Conservation (phyloP, 2,888 invertebrate genomes). For the Temnothorax ravouxi region DNA sequence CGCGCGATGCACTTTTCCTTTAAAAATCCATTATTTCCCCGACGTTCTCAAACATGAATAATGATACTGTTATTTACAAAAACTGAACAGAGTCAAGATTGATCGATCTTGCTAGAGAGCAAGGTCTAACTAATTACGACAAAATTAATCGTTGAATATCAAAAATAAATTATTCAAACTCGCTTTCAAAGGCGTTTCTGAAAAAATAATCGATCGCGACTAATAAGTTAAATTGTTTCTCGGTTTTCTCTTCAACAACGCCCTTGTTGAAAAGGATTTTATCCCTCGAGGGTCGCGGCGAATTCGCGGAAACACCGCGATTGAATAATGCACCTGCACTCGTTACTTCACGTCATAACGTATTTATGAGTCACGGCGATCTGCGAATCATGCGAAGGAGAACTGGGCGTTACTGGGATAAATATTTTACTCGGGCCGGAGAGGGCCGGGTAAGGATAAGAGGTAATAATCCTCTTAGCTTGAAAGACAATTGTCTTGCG, state of each 20-base stretch:
- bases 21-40: constrained; percentile 14
- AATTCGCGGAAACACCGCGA: constrained; percentile 6
- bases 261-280: not conserved
- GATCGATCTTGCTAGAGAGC: not conserved
- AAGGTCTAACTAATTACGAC: not conserved
- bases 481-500: not conserved
- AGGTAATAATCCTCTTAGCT: not conserved
- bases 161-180: not conserved
- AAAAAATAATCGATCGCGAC: not conserved
- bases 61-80: not conserved
- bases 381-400: not conserved
- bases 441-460: not conserved
- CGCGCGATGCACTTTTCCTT: not conserved
- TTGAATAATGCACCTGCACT: constrained; percentile 47
- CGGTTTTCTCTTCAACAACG: not conserved
- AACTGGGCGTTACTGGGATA: constrained; percentile 9
- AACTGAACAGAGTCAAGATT: not conserved
- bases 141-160: not conserved
- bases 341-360: constrained; percentile 32
- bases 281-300: not conserved
- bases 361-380: constrained; percentile 43
- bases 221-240: not conserved
- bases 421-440: constrained; percentile 18
- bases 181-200: not conserved
- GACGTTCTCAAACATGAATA: not conserved